Evolutionary conservation across 2,113 vertebrate species (phyloP), one percentile per base, ranked within the genome.

Genomic region (Stomatorhinus ivindoensis): DNA sequence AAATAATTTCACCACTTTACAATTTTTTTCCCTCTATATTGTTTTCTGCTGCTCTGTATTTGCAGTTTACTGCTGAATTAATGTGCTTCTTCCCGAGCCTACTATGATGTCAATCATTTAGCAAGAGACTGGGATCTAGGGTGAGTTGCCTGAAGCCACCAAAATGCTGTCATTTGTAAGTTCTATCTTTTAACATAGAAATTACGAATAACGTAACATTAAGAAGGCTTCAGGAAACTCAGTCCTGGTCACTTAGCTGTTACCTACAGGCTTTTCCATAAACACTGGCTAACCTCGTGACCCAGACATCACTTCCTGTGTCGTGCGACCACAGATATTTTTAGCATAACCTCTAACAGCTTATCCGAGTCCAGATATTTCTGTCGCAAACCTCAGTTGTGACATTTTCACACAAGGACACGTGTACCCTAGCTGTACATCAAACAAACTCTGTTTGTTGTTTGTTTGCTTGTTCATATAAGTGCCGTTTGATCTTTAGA

Each of bases 361-460:
- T 55, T 83, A 51, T 46, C 24, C 42, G 21, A 17, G 5, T 46
- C 65, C 10, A 42, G 88, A 80, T 82, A 55, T 80, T 42, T 42
- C 17, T 89, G 76, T 42, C 88, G 2, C 42, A 51, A 61, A 80
- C 91, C 90, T 85, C 58, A 9, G 51, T 69, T 47, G 89, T 65
- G 48, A 73, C 44, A 35, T 58, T 82, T 80, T 39, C 73, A 53
- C 73, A 53, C 69, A 87, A 53, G 88, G 82, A 85, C 88, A 42
- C 85, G 55, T 90, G 91, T 73, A 89, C 90, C 47, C 80, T 88
- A 48, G 87, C 83, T 91, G 90, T 89, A 87, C 86, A 55, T 85
- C 53, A 47, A 17, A n/a, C n/a, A 6, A 17, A 80, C 35, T 15
- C 42, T 2, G 35, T 80, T 19, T 35, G 4, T 80, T 42, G 73